Evolutionary conservation across 2,888 invertebrate genomes (phyloP).

Genomic region (Acanthacorydalis orientalis): DNA sequence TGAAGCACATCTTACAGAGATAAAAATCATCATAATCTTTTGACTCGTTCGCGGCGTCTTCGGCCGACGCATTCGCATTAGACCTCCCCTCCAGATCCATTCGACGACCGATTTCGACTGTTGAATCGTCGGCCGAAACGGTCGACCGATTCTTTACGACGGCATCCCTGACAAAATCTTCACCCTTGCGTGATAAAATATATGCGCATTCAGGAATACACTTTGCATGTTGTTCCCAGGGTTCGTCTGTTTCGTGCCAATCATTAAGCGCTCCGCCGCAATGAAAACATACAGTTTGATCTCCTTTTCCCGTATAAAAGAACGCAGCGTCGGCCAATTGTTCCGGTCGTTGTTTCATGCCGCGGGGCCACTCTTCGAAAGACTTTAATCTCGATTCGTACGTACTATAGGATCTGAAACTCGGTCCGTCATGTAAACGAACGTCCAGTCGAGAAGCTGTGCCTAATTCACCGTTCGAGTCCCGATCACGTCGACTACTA

Average conservation of each 20-base stretch:
- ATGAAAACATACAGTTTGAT: slow-evolving; percentile 83
- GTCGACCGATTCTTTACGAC: slow-evolving; percentile 31
- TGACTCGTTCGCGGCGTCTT: slow-evolving; percentile 7
- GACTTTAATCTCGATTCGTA: slow-evolving; percentile 51
- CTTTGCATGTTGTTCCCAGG: slow-evolving; percentile 88
- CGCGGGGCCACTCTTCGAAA: slow-evolving; percentile 66
- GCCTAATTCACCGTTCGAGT: slow-evolving; percentile 17
- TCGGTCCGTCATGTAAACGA: slow-evolving; percentile 16
- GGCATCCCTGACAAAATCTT: slow-evolving; percentile 53
- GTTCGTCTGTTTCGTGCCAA: slow-evolving; percentile 82
- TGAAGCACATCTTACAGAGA: slow-evolving; percentile 87
- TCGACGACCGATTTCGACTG: neutral
- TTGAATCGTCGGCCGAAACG: slow-evolving; percentile 20
- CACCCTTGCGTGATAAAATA: slow-evolving; percentile 64
- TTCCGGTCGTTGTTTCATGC: slow-evolving; percentile 62
- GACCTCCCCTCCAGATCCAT: neutral
- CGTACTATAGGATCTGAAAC: slow-evolving; percentile 49
- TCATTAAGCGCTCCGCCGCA: slow-evolving; percentile 89
- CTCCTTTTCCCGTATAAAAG: slow-evolving; percentile 75
- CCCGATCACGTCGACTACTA: slow-evolving; percentile 20
- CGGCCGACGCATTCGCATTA: neutral
- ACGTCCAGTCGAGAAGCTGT: slow-evolving; percentile 15
- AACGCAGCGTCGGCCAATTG: slow-evolving; percentile 80
- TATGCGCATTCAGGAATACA: slow-evolving; percentile 85
- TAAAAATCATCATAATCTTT: slow-evolving; percentile 36